A percentile compares a stretch with the other conserved stretches of the same genome.
Conservation (phyloP, 2,113 vertebrate genomes). For the Phaethon lepturus region DNA sequence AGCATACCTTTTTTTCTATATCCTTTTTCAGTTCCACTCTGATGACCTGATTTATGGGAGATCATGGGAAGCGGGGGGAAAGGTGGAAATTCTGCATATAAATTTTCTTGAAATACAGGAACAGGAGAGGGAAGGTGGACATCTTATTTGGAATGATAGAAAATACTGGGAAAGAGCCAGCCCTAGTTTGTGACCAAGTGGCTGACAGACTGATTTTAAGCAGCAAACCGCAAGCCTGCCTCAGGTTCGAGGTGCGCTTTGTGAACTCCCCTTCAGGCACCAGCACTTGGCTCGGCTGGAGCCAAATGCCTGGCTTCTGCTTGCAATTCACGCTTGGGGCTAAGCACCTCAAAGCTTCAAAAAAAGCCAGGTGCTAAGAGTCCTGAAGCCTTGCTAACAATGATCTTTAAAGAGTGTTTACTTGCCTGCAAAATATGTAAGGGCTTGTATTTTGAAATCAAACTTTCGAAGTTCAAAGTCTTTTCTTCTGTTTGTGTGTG, state of each 20-base stretch:
- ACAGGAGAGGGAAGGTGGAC: not conserved
- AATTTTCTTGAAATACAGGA: not conserved
- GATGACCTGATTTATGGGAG: not conserved
- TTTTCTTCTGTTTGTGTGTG: not conserved
- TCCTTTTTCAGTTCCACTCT: not conserved
- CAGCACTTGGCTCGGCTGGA: not conserved
- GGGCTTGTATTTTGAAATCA: not conserved
- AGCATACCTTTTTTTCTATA: not conserved
- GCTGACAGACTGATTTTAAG: not conserved
- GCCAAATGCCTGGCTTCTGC: not conserved
- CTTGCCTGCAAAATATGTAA: not conserved
- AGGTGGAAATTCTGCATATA: not conserved
- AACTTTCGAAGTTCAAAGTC: not conserved
- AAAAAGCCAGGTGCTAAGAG: not conserved
- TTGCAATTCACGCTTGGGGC: not conserved
- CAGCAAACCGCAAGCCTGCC: not conserved
- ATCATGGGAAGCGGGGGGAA: not conserved
- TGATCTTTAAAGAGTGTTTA: not conserved
- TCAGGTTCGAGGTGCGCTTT: not conserved
- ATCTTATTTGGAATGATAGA: not conserved
- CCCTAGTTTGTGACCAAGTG: not conserved
- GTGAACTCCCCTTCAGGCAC: not conserved
- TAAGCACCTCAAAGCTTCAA: not conserved
- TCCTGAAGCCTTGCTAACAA: not conserved
- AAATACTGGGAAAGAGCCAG: not conserved